Percentiles rank a stretch among this genome's conserved stretches.
phyloP scores from a whole-genome alignment of 2,888 invertebrate genomes.

The Chironomus riparius region DNA sequence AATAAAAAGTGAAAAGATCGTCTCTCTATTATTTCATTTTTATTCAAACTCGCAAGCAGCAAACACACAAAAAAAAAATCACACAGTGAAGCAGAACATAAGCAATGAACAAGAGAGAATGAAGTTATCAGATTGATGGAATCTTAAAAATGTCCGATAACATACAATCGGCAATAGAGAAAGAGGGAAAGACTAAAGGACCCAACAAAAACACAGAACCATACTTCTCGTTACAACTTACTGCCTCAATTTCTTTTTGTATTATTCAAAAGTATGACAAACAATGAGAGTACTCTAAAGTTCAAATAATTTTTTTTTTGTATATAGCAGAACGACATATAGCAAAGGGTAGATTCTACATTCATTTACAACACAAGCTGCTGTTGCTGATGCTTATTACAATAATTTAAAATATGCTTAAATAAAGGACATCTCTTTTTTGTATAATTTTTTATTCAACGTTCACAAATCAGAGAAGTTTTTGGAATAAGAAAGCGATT shows the following conservation, averaged over 20 bases:
- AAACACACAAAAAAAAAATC: slow-evolving; percentile 5
- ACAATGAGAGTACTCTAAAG: slow-evolving; percentile 18
- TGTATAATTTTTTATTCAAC: neutral
- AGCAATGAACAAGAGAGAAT: neutral
- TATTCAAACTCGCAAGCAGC: slow-evolving; percentile 13
- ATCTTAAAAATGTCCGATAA: slow-evolving; percentile 22
- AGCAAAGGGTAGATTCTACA: neutral
- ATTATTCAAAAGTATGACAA: slow-evolving; percentile 1
- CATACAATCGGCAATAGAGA: slow-evolving; percentile 8
- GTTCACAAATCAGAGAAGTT: neutral
- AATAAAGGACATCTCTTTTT: neutral
- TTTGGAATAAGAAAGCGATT: neutral
- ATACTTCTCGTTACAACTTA: neutral
- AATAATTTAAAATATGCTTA: neutral
- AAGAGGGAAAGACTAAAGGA: slow-evolving; percentile 15
- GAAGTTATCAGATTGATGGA: slow-evolving; percentile 16
- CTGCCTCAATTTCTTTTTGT: slow-evolving; percentile 1
- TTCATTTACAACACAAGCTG: neutral
- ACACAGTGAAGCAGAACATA: neutral
- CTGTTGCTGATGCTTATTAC: neutral
- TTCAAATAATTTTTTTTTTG: slow-evolving; percentile 15
- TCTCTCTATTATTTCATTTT: slow-evolving; percentile 6
- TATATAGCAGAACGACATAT: neutral
- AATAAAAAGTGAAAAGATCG: neutral
- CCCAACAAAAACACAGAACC: slow-evolving; percentile 16